Percentiles rank a stretch among this genome's conserved stretches.
These are phyloP conservation scores for Itoplectis maculator DNA, from an alignment of 2,888 invertebrate genomes.

Conservation along the genomic window DNA sequence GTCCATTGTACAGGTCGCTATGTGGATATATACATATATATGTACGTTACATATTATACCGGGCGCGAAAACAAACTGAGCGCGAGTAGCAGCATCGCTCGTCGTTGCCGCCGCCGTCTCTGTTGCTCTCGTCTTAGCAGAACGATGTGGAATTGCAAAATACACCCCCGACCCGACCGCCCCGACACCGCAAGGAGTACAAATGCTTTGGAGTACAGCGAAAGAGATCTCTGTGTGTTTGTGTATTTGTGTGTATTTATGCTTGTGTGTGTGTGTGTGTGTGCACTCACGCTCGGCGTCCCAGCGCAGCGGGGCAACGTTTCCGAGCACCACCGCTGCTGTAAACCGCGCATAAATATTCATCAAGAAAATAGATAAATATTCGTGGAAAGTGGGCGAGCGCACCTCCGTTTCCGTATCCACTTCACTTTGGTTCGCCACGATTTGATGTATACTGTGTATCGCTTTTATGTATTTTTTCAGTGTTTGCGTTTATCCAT, in stretches of 20 bases:
- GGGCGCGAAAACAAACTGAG: constrained; percentile 9
- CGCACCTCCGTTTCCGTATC: constrained; percentile 34
- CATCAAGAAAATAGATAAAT: constrained; percentile 74
- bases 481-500: not conserved
- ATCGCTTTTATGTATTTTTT: constrained; percentile 1
- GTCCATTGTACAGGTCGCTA: too few relatives aligned
- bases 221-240: not conserved
- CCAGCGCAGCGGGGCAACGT: constrained; percentile 5
- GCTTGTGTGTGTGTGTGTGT: not conserved
- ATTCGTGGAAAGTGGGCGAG: constrained; percentile 61
- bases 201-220: constrained; percentile 13
- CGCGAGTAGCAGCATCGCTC: not conserved
- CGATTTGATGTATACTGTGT: constrained; percentile 4
- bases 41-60: not conserved
- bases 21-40: not conserved
- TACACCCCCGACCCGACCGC: constrained; percentile 42
- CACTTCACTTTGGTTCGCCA: constrained; percentile 22
- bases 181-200: constrained; percentile 33
- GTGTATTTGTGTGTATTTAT: not conserved
- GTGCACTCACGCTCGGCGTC: constrained; percentile 1
- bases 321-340: constrained; percentile 11
- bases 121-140: constrained; percentile 43
- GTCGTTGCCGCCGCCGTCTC: not conserved
- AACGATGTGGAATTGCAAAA: constrained; percentile 73
- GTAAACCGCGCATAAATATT: constrained; percentile 75